Base-by-base conservation (phyloP, 2,113 vertebrate genomes). In the Brachyhypopomus gauderio region DNA sequence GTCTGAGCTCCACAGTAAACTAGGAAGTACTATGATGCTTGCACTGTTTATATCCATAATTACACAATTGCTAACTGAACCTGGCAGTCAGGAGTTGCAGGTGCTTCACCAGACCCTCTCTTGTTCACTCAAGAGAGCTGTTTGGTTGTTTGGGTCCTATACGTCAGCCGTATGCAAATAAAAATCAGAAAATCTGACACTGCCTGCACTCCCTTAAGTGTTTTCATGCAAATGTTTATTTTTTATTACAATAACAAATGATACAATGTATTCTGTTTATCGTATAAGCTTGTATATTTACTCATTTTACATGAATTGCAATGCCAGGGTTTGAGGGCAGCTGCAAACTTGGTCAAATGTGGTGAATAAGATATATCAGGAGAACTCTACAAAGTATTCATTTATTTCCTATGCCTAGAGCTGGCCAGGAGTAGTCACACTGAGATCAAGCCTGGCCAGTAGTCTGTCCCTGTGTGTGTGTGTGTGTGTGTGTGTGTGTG, bases 21-120 rank as follows among this genome's bases (percentile, higher is more conserved):
- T 55, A 19, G 20, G 30, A n/a, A 41, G 34, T 56, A 27, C 22
- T 27, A 34, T 72, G 27, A 20, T 30, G 20, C 41, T 38, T 41
- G 59, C 73, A 71, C 25, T 20, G 64, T 84, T 80, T 34, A 80
- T 72, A 84, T 80, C 75, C 78, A 76, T 41, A 45, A 77, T 84
- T 73, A 84, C 77, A 80, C 78, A 72, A 41, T 38, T 69, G 72
- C 56, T 20, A 77, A 77, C 76, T 80, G 25, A 80, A 74, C 71
- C 71, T 20, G 25, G 30, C 59, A 58, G 72, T 38, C 64, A 60
- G 27, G 20, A 80, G 77, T 48, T 58, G 67, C 64, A 76, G 41
- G 58, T 76, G 45, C 72, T 80, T 22, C 3, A 41, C 30, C 58
- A 80, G 55, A 78, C 7, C 25, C 36, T 22, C 72, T 72, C 78